These are phyloP conservation scores for Saiga tatarica DNA, from an alignment of 2,113 vertebrate species.

Conservation along the genomic window DNA sequence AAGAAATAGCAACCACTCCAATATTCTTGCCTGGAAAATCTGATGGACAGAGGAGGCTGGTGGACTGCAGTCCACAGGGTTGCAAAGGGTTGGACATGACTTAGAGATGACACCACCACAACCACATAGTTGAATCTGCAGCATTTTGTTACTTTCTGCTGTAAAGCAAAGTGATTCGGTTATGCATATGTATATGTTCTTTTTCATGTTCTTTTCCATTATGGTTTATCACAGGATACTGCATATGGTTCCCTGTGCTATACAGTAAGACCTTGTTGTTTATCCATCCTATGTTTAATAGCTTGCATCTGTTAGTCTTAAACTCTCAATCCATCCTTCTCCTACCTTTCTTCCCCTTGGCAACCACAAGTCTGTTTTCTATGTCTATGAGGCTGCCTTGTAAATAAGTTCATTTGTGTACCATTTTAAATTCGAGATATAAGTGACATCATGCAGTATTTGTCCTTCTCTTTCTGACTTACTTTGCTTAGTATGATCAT, in stretches of 20 bases:
- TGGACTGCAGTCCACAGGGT: background rate
- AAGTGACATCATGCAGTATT: background rate
- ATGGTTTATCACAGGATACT: background rate
- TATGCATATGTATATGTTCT: background rate
- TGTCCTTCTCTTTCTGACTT: background rate
- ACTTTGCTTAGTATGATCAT: background rate
- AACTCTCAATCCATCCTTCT: background rate
- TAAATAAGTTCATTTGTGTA: background rate
- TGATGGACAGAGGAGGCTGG: background rate
- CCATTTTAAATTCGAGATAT: background rate
- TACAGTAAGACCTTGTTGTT: background rate
- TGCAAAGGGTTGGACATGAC: background rate
- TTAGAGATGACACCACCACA: background rate
- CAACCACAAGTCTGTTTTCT: background rate
- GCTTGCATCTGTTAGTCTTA: background rate
- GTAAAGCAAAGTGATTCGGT: background rate
- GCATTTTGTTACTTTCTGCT: background rate
- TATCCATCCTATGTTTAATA: background rate
- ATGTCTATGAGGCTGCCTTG: background rate
- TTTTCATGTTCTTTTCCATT: background rate
- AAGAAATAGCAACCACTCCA: background rate
- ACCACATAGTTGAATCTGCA: background rate
- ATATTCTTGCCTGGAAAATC: background rate
- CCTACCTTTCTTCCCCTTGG: background rate
- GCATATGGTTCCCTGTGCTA: background rate